Evolutionary conservation across 2,113 vertebrate species (phyloP).

Genomic region (Electrona antarctica): DNA sequence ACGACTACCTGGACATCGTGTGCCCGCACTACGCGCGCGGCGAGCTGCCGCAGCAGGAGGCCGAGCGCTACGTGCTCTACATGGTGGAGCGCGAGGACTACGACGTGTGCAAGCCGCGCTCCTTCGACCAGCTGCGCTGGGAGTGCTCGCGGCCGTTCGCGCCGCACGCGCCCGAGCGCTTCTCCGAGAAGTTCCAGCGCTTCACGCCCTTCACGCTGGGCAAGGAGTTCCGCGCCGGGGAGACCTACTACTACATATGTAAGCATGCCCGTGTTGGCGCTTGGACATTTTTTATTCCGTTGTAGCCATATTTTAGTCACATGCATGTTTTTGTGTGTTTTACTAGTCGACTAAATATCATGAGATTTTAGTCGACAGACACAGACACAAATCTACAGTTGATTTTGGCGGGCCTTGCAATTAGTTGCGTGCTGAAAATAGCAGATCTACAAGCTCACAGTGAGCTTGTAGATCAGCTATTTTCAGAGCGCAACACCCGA

Average conservation of each 20-base stretch:
- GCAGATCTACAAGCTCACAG: too few relatives aligned
- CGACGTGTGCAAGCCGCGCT: conserved; percentile 83
- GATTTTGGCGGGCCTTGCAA: too few relatives aligned
- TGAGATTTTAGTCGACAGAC: too few relatives aligned
- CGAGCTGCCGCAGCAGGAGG: conserved; percentile 69
- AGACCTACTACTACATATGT: conserved; percentile 98
- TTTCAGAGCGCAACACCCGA: too few relatives aligned
- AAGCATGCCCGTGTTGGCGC: too few relatives aligned
- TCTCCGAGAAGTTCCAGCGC: conserved; percentile 95
- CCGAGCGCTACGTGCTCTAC: conserved; percentile 93
- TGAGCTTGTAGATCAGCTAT: too few relatives aligned
- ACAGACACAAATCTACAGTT: too few relatives aligned
- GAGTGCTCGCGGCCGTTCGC: conserved; percentile 88
- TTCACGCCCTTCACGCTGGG: conserved; percentile 93
- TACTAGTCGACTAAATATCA: too few relatives aligned
- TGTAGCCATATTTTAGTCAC: too few relatives aligned
- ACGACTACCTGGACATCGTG: conserved; percentile 94
- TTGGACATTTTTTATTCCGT: not conserved
- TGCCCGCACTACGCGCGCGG: conserved; percentile 90
- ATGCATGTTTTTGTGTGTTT: too few relatives aligned
- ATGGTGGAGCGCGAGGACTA: conserved; percentile 90
- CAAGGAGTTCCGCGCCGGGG: conserved; percentile 91
- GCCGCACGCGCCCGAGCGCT: conserved; percentile 87
- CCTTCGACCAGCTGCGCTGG: conserved; percentile 94
- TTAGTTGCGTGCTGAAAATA: too few relatives aligned